Evolutionary conservation across 1,140 invertebrate genomes (phyloP).

Genomic region (Hylaeus anthracinus): DNA sequence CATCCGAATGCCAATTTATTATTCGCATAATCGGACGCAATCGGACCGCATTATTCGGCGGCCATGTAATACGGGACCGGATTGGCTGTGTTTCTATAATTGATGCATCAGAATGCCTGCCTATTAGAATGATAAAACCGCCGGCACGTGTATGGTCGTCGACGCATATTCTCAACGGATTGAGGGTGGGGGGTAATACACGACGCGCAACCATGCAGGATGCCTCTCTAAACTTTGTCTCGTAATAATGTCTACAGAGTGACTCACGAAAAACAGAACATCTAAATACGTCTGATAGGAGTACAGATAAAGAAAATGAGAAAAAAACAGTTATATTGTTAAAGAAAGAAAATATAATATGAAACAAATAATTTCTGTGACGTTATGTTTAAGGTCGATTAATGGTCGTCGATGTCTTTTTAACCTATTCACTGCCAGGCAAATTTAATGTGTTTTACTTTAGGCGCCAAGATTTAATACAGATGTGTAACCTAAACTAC

Average conservation of each 20-base stretch:
- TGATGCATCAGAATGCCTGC: conserved; percentile 70
- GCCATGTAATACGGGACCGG: conserved; percentile 63
- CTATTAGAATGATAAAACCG: conserved; percentile 76
- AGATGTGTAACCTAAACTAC: no score
- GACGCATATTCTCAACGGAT: conserved; percentile 43
- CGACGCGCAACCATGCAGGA: conserved; percentile 32
- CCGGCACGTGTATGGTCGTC: conserved; percentile 54
- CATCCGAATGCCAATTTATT: conserved; percentile 72
- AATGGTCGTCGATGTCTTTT: no score
- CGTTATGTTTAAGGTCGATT: no score
- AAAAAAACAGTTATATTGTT: no score
- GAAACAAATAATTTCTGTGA: no score
- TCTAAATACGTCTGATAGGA: no score
- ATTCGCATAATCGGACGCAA: conserved; percentile 73
- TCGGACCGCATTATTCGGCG: conserved; percentile 69
- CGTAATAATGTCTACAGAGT: conserved; percentile 18
- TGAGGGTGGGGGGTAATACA: conserved; percentile 26
- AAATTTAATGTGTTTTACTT: no score
- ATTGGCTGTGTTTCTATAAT: conserved; percentile 74
- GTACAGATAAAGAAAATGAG: no score
- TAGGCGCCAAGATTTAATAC: no score
- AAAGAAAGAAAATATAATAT: no score
- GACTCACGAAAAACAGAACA: no score
- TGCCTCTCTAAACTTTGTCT: conserved; percentile 28
- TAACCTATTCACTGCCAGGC: no score